These are phyloP conservation scores for Bacillus rossius DNA, from an alignment of 1,140 invertebrate genomes.

Conservation along the genomic window DNA sequence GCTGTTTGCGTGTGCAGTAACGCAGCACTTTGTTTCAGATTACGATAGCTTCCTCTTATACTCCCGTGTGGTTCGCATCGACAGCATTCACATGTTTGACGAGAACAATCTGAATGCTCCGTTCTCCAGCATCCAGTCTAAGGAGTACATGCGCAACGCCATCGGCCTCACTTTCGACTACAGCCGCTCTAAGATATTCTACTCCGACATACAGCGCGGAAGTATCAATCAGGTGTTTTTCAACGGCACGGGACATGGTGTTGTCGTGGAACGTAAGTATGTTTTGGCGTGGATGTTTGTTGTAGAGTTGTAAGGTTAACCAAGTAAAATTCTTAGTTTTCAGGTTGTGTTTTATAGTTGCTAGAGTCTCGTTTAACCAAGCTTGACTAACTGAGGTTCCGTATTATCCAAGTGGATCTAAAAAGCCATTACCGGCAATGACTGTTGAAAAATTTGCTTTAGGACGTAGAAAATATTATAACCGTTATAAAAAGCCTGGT, in stretches of 20 bases:
- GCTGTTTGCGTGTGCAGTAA: background rate
- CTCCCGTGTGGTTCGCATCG: conserved; percentile 64
- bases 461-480: no score
- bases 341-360: background rate
- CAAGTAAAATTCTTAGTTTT: no score
- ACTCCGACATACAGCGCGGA: conserved; percentile 81
- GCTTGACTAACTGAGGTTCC: background rate
- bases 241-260: conserved; percentile 65
- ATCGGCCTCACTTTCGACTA: conserved; percentile 82
- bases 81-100: conserved; percentile 67
- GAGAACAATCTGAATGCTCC: conserved; percentile 68
- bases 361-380: no score
- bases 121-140: conserved; percentile 63
- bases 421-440: background rate
- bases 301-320: no score
- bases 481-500: no score
- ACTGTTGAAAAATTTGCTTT: background rate
- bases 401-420: background rate
- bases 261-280: conserved; percentile 60
- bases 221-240: conserved; percentile 80
- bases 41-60: conserved; percentile 73
- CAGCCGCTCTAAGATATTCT: conserved; percentile 61
- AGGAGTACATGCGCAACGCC: conserved; percentile 69
- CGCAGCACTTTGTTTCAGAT: conserved; percentile 42
- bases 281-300: no score